phyloP scores from a whole-genome alignment of 2,888 invertebrate species.

The Thyatira batis region DNA sequence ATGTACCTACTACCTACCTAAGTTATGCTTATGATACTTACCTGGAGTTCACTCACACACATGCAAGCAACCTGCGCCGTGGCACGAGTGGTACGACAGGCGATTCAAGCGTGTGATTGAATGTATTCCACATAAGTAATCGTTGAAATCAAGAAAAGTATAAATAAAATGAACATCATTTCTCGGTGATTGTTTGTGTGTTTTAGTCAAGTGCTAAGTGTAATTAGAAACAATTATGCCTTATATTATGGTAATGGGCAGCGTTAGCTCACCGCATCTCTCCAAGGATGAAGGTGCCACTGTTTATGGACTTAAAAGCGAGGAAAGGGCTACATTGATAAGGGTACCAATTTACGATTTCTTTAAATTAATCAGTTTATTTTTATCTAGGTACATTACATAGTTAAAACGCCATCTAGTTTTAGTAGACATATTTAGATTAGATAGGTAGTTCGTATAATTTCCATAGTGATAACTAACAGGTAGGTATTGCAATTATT shows the following conservation, averaged over 20 bases:
- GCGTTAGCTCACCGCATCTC: constrained; percentile 68
- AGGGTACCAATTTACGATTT: constrained; percentile 35
- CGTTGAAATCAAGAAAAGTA: constrained; percentile 11
- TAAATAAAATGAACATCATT: constrained; percentile 51
- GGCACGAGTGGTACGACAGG: constrained; percentile 26
- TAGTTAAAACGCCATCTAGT: too few species aligned
- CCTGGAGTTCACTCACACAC: constrained; percentile 69
- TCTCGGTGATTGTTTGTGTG: constrained; percentile 40
- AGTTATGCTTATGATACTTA: constrained; percentile 49
- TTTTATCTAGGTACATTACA: neutral
- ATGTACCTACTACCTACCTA: constrained; percentile 5
- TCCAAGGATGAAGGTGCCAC: constrained; percentile 75
- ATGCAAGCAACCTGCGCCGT: constrained; percentile 55
- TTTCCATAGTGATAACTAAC: too few species aligned
- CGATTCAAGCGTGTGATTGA: constrained; percentile 44
- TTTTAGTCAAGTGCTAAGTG: constrained; percentile 14
- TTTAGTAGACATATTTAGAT: too few species aligned
- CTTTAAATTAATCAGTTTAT: neutral
- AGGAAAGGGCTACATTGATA: constrained; percentile 63
- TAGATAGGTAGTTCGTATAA: too few species aligned
- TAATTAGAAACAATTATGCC: constrained; percentile 59
- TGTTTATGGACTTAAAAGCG: constrained; percentile 75
- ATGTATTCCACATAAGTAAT: constrained; percentile 12
- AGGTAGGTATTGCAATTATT: too few species aligned
- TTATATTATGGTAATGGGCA: constrained; percentile 79